These are phyloP conservation scores for Acromyrmex echinatior DNA, from an alignment of 1,140 invertebrate genomes.

Conservation along the genomic window DNA sequence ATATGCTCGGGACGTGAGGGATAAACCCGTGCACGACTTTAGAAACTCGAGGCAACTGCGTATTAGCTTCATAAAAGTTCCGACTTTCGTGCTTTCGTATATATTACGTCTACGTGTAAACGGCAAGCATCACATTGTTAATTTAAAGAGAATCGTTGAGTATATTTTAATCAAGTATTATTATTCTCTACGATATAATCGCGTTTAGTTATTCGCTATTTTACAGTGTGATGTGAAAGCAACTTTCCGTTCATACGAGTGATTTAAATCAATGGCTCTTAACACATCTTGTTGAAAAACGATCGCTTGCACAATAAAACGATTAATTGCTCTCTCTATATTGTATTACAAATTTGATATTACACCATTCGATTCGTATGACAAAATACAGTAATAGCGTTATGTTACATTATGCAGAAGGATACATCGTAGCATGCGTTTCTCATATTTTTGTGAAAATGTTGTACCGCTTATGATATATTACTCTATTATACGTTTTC, in stretches of 20 bases:
- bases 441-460: conserved; percentile 62
- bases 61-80: conserved; percentile 50
- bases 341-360: conserved; percentile 50
- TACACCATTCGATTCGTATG: conserved; percentile 17
- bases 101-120: conserved; percentile 6
- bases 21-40: conserved; percentile 38
- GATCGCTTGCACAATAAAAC: background rate
- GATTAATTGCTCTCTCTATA: conserved; percentile 34
- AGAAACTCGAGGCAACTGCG: conserved; percentile 29
- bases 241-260: background rate
- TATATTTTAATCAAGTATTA: background rate
- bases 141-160: conserved; percentile 24
- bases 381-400: conserved; percentile 38
- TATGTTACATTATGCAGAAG: conserved; percentile 38
- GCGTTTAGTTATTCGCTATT: background rate
- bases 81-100: conserved; percentile 15
- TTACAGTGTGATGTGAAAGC: background rate
- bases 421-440: conserved; percentile 36
- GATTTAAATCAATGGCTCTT: conserved; percentile 40
- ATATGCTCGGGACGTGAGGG: conserved; percentile 35
- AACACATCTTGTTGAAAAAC: conserved; percentile 6
- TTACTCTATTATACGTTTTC: conserved; percentile 61
- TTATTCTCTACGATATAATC: background rate
- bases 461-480: conserved; percentile 57
- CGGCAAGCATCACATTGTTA: background rate